These are phyloP conservation scores for Quadriops clusia DNA, from an alignment of 2,888 invertebrate genomes.

Conservation along the genomic window DNA sequence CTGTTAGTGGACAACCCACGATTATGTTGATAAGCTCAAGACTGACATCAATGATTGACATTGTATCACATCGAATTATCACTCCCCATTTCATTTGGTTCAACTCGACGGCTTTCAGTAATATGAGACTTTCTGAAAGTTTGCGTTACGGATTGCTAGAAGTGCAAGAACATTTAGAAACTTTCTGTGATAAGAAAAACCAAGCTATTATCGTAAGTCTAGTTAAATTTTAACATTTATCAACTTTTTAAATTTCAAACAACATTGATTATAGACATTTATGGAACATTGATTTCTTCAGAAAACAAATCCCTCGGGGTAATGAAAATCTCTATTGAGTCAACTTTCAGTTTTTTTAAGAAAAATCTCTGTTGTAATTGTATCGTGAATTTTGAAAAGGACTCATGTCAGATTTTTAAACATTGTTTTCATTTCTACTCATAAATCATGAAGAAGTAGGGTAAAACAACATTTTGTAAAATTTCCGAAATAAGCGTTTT, in stretches of 20 bases:
- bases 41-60: conserved; percentile 48
- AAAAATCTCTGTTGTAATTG: too few relatives aligned
- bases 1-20: conserved; percentile 38
- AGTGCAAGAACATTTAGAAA: conserved; percentile 90
- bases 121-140: conserved; percentile 65
- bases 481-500: too few relatives aligned
- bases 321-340: too few relatives aligned
- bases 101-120: conserved; percentile 57
- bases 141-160: conserved; percentile 82
- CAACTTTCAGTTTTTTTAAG: too few relatives aligned
- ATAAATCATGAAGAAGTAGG: too few relatives aligned
- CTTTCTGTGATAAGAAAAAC: conserved; percentile 84
- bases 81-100: conserved; percentile 89
- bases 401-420: too few relatives aligned
- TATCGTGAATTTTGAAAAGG: too few relatives aligned
- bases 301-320: too few relatives aligned
- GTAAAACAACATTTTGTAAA: too few relatives aligned
- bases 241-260: conserved; percentile 1
- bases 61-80: conserved; percentile 45
- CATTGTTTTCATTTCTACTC: too few relatives aligned
- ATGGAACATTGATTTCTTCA: too few relatives aligned
- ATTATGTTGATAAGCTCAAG: conserved; percentile 40
- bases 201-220: conserved; percentile 64
- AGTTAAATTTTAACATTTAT: conserved; percentile 4
- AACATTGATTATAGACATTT: too few relatives aligned